Conservation (phyloP, 2,888 invertebrate genomes). For the Cloeon dipterum region DNA sequence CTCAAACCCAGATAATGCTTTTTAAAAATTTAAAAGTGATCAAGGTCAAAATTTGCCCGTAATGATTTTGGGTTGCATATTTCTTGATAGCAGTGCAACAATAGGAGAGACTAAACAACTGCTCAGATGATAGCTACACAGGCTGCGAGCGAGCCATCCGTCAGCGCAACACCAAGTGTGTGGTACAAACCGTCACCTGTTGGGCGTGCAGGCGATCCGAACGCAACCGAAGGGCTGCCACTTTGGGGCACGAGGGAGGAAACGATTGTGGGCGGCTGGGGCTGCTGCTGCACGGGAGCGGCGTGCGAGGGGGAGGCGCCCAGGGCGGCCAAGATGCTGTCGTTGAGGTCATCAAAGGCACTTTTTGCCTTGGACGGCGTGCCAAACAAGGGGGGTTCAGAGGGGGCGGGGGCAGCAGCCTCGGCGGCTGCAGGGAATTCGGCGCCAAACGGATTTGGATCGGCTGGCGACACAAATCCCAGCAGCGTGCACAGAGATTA, state of each 20-base stretch:
- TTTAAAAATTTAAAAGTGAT: too few species aligned
- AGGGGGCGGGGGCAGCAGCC: constrained; percentile 6
- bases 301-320: constrained; percentile 30
- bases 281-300: background rate
- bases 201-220: constrained; percentile 24
- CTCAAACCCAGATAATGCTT: too few species aligned
- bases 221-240: constrained; percentile 16
- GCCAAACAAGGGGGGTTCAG: constrained; percentile 9
- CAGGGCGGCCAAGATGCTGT: constrained; percentile 40
- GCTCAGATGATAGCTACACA: too few species aligned
- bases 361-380: constrained; percentile 28
- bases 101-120: too few species aligned
- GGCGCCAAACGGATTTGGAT: constrained; percentile 31
- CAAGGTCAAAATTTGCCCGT: too few species aligned
- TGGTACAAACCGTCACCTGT: too few species aligned
- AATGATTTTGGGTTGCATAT: too few species aligned
- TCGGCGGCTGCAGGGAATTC: background rate
- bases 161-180: too few species aligned
- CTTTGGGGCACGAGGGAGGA: background rate
- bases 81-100: too few species aligned
- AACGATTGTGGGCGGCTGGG: background rate
- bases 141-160: too few species aligned
- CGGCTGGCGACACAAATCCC: constrained; percentile 18
- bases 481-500: constrained; percentile 24
- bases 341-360: constrained; percentile 43